Percentiles rank a stretch among this genome's conserved stretches.
Conservation (phyloP, 2,888 invertebrate genomes). For the Melangyna quadrimaculata region DNA sequence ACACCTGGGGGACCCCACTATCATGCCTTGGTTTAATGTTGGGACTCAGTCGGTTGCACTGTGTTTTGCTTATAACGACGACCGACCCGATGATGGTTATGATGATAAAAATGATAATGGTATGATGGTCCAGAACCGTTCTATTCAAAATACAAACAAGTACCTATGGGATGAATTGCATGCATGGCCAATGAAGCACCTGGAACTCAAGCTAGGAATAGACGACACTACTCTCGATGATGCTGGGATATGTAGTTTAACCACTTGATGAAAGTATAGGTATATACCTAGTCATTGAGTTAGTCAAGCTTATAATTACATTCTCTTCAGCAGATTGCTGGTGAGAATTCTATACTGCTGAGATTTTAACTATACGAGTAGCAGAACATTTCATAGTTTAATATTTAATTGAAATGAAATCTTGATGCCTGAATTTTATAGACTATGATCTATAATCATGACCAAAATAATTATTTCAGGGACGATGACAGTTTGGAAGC, state of each 20-base stretch:
- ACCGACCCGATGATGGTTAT: too few relatives aligned
- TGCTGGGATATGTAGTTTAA: background rate
- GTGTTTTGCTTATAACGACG: background rate
- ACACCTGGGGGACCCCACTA: background rate
- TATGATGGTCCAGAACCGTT: background rate
- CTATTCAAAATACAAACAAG: constrained; percentile 37
- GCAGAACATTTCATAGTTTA: constrained; percentile 29
- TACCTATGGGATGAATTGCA: background rate
- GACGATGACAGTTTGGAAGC: too few relatives aligned
- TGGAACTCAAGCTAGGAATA: background rate
- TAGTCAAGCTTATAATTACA: constrained; percentile 59
- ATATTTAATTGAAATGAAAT: constrained; percentile 46
- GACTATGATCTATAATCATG: background rate
- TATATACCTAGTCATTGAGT: constrained; percentile 18
- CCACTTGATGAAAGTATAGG: background rate
- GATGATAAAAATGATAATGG: constrained; percentile 2
- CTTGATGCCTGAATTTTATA: background rate
- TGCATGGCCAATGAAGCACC: constrained; percentile 16
- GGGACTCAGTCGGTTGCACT: background rate
- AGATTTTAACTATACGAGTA: background rate
- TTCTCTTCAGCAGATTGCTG: constrained; percentile 41
- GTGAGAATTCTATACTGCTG: background rate
- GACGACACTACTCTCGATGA: background rate
- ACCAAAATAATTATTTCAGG: too few relatives aligned
- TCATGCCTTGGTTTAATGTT: background rate